Base-by-base conservation (phyloP, 2,888 invertebrate genomes). In the Nephrotoma flavescens region DNA sequence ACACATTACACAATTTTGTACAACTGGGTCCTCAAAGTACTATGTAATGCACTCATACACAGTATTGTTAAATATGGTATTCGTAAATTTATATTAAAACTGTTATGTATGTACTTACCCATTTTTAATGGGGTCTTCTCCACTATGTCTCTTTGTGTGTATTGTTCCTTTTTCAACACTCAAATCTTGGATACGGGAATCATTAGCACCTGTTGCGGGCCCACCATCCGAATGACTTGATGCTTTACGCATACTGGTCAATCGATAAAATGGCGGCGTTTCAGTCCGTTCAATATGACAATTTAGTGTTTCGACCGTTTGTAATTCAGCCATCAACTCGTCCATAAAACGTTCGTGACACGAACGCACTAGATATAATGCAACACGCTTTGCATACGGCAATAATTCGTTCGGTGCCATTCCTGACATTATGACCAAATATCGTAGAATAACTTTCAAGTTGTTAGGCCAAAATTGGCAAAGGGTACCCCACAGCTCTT, bases 381-480 rank as follows among this genome's bases (percentile, higher is more conserved):
- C 96, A 41, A 99, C 98, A 86, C 98, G 94, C 92, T 99, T 99
- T 0, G 99, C 98, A 91, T 97, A 97, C 57, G 97, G 96, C 85
- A 99, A 93, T 3, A 99, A 93, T 90, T 98, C 97, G 89, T 95
- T 96, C 9, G 99, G 98, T n/a, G 99, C 98, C 95, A 99, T 97
- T 87, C 98, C 98, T 12, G 98, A 97, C 87, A 99, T 95, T 89
- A 99, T 99, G 89, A 99, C 96, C 88, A 99, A 94, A 92, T 99
- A 99, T 41, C 99, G 95, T 88, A 99, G 95, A 89, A 99, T 98
- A 87, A 99, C 97, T 92, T 97, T 97, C 88, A 99, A 94, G 92
- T 99, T 99, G 91, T 98, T 97, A 0, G 98, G 97, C 97, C 99
- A 99, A 89, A 97, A 97, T 71, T 97, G 95, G 89, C 98, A 98